Conservation (phyloP, 2,888 invertebrate species). For the Eilema caniola region DNA sequence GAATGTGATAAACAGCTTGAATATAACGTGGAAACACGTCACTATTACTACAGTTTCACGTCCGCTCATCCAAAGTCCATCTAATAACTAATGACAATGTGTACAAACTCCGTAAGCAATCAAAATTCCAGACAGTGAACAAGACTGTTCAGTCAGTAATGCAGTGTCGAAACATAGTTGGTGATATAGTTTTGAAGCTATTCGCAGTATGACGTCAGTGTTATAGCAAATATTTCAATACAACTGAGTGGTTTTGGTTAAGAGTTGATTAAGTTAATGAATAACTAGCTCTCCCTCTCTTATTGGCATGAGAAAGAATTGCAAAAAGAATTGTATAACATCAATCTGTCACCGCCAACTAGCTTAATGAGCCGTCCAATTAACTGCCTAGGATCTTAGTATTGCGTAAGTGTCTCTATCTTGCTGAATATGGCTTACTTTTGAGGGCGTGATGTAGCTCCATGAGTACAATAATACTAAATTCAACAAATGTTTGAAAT, state of each 20-base stretch:
- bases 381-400: too few species aligned
- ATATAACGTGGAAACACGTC: background rate
- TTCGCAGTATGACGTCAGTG: slow-evolving; percentile 11
- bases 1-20: too few species aligned
- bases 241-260: background rate
- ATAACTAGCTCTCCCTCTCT: background rate
- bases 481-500: too few species aligned
- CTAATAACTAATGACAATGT: slow-evolving; percentile 4
- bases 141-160: slow-evolving; percentile 1
- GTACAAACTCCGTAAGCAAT: background rate
- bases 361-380: too few species aligned
- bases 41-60: background rate
- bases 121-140: slow-evolving; percentile 6
- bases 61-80: background rate
- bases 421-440: too few species aligned
- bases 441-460: too few species aligned
- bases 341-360: too few species aligned
- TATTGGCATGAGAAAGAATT: background rate
- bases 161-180: slow-evolving; percentile 17
- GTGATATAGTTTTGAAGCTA: slow-evolving; percentile 10
- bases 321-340: too few species aligned
- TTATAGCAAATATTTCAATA: background rate
- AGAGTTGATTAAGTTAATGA: background rate
- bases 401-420: too few species aligned
- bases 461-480: too few species aligned